phyloP scores from a whole-genome alignment of 2,797 vertebrate species.

The Acrossocheilus fasciatus region DNA sequence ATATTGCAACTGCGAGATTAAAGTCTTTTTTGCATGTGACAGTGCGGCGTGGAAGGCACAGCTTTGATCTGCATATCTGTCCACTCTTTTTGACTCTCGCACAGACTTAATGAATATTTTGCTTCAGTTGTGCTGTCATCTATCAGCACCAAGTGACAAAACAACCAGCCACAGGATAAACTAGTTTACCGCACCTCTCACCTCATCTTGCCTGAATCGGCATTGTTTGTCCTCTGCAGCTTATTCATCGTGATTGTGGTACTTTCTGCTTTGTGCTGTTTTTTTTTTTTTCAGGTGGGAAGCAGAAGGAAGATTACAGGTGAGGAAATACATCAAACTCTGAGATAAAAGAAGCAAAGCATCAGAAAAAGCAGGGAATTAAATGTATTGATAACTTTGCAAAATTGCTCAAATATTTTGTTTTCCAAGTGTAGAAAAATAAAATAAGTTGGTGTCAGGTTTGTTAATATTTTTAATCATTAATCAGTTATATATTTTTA shows the following conservation, averaged over 20 bases:
- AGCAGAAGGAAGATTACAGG: not conserved
- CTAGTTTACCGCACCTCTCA: conserved; percentile 60
- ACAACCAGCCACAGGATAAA: conserved; percentile 66
- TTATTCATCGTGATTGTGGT: not conserved
- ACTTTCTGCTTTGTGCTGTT: not conserved
- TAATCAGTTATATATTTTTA: too few relatives aligned
- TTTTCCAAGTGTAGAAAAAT: not conserved
- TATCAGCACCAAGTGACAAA: conserved; percentile 56
- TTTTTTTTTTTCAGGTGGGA: not conserved
- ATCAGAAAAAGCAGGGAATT: not conserved
- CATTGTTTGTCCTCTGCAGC: conserved; percentile 9
- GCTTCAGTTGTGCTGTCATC: conserved; percentile 68
- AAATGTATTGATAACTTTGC: not conserved
- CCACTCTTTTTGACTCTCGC: conserved; percentile 67
- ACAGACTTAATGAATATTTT: conserved; percentile 76
- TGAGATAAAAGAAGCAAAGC: not conserved
- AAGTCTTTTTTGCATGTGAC: conserved; percentile 68
- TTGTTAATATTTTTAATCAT: not conserved
- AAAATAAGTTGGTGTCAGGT: not conserved
- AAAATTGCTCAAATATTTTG: not conserved
- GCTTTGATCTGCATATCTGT: conserved; percentile 75
- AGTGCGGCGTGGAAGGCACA: conserved; percentile 67
- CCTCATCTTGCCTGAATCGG: not conserved
- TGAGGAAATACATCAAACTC: not conserved
- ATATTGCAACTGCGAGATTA: conserved; percentile 65